These are phyloP conservation scores for Globicephala melas DNA, from an alignment of 2,113 vertebrate species.

Conservation along the genomic window DNA sequence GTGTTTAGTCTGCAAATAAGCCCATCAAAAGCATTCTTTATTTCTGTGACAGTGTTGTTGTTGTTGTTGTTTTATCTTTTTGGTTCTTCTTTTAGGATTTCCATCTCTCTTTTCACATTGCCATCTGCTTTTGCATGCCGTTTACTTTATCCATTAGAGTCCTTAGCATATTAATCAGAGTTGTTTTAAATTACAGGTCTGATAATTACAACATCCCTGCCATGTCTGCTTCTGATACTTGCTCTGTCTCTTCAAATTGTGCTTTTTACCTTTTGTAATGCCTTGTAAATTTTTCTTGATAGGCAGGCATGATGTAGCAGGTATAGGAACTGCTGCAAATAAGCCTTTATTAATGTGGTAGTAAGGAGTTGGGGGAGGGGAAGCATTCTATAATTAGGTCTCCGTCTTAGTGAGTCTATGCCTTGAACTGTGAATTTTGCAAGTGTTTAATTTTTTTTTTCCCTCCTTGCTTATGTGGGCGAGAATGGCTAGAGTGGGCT, in stretches of 20 bases:
- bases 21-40: background rate
- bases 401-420: background rate
- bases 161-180: background rate
- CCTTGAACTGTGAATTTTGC: background rate
- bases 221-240: background rate
- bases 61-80: background rate
- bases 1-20: background rate
- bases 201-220: background rate
- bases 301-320: background rate
- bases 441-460: background rate
- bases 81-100: background rate
- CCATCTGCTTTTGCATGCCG: background rate
- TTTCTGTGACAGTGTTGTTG: background rate
- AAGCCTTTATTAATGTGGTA: background rate
- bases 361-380: background rate
- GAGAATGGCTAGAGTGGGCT: background rate
- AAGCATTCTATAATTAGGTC: background rate
- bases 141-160: background rate
- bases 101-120: background rate
- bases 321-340: background rate
- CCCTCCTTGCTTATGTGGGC: background rate
- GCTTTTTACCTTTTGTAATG: background rate
- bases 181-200: background rate
- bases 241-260: background rate
- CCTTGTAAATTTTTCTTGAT: background rate